Percentiles rank a stretch among this genome's conserved stretches.
phyloP scores from a whole-genome alignment of 1,140 invertebrate genomes.

The Pinna nobilis region DNA sequence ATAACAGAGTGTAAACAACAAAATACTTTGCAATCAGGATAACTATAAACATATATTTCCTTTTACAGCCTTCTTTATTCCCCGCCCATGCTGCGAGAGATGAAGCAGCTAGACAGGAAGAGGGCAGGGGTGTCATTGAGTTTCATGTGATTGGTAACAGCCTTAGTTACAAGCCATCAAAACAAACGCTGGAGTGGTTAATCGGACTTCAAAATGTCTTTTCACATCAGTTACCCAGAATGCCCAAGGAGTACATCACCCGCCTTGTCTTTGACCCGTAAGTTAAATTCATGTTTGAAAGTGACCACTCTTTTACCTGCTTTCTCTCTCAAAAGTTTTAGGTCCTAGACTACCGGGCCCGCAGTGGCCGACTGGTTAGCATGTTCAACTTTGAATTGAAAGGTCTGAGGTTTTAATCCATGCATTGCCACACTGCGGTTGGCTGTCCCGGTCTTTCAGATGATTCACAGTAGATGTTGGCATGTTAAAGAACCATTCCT shows the following conservation, averaged over 20 bases:
- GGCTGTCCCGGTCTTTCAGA: too few species aligned
- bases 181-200: slow-evolving; percentile 89
- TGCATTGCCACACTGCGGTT: too few species aligned
- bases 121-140: slow-evolving; percentile 90
- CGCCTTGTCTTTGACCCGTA: slow-evolving; percentile 97
- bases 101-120: slow-evolving; percentile 92
- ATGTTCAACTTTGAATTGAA: too few species aligned
- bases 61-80: slow-evolving; percentile 59
- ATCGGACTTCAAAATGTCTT: slow-evolving; percentile 97
- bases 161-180: slow-evolving; percentile 88
- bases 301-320: not conserved
- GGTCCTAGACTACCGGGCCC: too few species aligned
- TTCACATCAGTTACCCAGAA: slow-evolving; percentile 94
- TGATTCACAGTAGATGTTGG: too few species aligned
- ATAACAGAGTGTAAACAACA: not conserved
- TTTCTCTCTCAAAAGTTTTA: too few species aligned
- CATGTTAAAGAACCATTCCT: too few species aligned
- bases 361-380: too few species aligned
- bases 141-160: slow-evolving; percentile 97
- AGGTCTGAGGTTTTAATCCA: too few species aligned
- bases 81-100: slow-evolving; percentile 83
- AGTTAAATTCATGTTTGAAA: slow-evolving; percentile 68
- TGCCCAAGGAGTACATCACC: slow-evolving; percentile 99
- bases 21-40: not conserved
- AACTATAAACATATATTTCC: not conserved